Evolutionary conservation across 2,113 vertebrate species (phyloP).

Genomic region (Calonectris borealis): DNA sequence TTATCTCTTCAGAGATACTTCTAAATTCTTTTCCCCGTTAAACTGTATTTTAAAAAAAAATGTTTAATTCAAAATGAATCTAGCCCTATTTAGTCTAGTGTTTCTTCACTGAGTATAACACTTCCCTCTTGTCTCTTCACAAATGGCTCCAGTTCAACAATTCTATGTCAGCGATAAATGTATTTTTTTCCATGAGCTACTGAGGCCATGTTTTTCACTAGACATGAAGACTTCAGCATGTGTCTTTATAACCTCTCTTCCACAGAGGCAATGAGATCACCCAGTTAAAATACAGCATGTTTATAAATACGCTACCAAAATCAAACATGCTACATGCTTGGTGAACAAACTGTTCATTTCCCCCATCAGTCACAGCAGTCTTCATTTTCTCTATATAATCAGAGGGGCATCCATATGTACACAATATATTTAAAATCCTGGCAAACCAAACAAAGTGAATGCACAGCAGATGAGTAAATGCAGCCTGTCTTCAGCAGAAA

Average conservation of each 20-base stretch:
- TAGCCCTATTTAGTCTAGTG: neutral
- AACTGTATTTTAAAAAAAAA: neutral
- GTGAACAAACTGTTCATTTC: neutral
- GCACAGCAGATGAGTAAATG: neutral
- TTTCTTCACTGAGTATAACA: neutral
- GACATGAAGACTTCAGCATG: neutral
- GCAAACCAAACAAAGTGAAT: neutral
- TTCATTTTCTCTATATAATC: neutral
- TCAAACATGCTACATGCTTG: neutral
- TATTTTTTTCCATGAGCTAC: neutral
- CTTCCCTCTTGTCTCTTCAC: neutral
- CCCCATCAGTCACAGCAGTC: neutral
- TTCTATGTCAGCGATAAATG: fast-evolving
- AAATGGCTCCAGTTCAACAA: neutral
- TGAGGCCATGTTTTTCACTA: neutral
- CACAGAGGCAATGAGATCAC: neutral
- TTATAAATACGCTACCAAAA: neutral
- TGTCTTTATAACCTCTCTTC: neutral
- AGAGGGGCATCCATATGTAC: neutral
- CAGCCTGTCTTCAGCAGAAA: conserved; percentile 3
- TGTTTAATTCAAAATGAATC: neutral
- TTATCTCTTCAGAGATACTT: neutral
- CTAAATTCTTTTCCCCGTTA: neutral
- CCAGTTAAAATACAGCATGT: neutral
- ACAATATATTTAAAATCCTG: neutral